Evolutionary conservation across 2,888 invertebrate species (phyloP), one percentile per base, ranked within the genome.

Genomic region (Caenorhabditis panamensis): DNA sequence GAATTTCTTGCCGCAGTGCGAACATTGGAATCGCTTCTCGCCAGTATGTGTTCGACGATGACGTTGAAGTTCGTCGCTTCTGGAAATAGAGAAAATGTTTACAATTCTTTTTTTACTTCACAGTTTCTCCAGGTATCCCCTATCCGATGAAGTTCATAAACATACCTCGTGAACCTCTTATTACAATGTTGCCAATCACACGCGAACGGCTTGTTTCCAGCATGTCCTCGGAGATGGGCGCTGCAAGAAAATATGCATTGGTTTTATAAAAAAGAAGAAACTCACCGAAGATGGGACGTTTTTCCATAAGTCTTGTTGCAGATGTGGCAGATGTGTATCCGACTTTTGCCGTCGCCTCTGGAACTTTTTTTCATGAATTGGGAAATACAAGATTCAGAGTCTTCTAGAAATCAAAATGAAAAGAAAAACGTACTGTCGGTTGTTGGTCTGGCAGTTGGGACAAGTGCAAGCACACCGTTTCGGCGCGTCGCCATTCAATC

Each of bases 391-490:
- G n/a, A n/a, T n/a, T n/a, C 31, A 28, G 8, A 16, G 2, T 56
- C 8, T 28, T 31, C 16, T 2, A 41, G 26, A 49, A 31, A 71
- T 24, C 31, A 4, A 31, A 6, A 9, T 31, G n/a, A n/a, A 56
- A 24, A 28, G 13, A 22, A n/a, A 49, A 9, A 82, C 84, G 76
- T 49, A 84, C 84, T 79, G 77, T 41, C 84, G 72, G 16, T 73
- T 84, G 58, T 85, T 84, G 69, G 64, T 83, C 54, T 84, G 81
- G 91, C 98, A 98, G 92, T 98, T 97, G 0, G 97, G 98, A 92
- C 97, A 98, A 0, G 96, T 96, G 92, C 98, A 98, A 0, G 97
- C 97, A 9, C 97, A 96, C 51, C 98, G 93, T 88, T 90, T 90
- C 37, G 88, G 86, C n/a, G 79, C 73, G 68, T 86, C 78, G n/a